These are phyloP conservation scores for Corythaixoides concolor DNA, from an alignment of 2,113 vertebrate genomes.

Conservation along the genomic window DNA sequence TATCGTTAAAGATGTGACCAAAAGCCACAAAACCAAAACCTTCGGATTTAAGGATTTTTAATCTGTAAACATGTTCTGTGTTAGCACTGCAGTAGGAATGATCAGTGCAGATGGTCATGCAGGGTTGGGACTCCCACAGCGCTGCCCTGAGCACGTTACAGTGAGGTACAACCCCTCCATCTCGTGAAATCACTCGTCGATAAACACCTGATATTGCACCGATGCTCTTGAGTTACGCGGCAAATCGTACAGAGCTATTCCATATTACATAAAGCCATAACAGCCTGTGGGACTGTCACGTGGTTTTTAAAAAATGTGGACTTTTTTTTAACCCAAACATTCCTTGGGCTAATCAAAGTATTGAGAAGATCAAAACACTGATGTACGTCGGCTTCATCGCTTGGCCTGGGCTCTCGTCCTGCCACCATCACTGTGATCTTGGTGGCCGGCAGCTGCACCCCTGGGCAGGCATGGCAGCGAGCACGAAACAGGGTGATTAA, in stretches of 20 bases:
- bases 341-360: constrained; percentile 5
- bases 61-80: fast-evolving
- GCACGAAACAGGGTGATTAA: fast-evolving
- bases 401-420: background rate
- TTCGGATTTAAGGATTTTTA: constrained; percentile 6
- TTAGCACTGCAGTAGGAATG: background rate
- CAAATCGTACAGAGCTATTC: background rate
- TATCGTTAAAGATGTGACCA: background rate
- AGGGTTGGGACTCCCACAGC: background rate
- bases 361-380: background rate
- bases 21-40: background rate
- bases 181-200: fast-evolving
- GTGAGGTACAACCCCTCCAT: fast-evolving
- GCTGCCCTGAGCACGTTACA: background rate
- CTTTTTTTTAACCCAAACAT: background rate
- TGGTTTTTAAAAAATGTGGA: background rate
- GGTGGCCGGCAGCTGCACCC: background rate
- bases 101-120: fast-evolving
- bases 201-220: fast-evolving
- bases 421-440: background rate
- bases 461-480: fast-evolving
- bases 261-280: background rate
- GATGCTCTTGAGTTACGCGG: fast-evolving
- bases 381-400: background rate
- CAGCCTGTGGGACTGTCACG: background rate